Conservation (phyloP, 2,797 vertebrate species). For the Zalophus californianus region DNA sequence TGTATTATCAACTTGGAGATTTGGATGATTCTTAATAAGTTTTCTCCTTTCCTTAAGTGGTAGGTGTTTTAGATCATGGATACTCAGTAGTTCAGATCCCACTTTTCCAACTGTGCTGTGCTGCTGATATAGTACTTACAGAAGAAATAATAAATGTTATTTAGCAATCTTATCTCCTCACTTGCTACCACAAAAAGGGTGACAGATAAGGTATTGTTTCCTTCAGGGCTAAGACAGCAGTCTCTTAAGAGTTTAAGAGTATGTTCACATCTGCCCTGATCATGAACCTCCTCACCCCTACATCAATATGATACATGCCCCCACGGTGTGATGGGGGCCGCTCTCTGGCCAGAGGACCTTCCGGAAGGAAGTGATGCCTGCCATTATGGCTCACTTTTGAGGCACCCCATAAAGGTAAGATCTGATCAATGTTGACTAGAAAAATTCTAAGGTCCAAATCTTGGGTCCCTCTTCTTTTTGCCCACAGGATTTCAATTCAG, state of each 20-base stretch:
- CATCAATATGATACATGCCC: neutral
- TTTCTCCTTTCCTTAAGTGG: neutral
- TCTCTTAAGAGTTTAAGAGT: neutral
- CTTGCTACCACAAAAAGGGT: neutral
- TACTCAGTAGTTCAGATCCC: neutral
- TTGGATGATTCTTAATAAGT: neutral
- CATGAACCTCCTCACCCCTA: neutral
- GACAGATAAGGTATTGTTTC: neutral
- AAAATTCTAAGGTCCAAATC: conserved; percentile 11
- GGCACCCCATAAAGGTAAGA: neutral
- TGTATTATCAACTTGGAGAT: neutral
- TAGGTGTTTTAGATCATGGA: neutral
- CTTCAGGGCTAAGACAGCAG: neutral
- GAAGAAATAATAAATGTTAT: neutral
- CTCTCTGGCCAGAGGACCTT: neutral
- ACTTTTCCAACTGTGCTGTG: neutral
- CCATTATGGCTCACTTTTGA: neutral
- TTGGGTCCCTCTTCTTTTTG: neutral
- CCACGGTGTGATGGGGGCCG: neutral
- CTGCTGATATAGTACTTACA: neutral
- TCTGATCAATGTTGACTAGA: neutral
- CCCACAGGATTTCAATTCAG: neutral
- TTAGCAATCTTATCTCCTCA: neutral
- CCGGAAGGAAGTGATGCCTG: neutral
- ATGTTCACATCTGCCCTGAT: neutral